Conservation (phyloP, 2,797 vertebrate genomes). For the Brachymystax lenok region DNA sequence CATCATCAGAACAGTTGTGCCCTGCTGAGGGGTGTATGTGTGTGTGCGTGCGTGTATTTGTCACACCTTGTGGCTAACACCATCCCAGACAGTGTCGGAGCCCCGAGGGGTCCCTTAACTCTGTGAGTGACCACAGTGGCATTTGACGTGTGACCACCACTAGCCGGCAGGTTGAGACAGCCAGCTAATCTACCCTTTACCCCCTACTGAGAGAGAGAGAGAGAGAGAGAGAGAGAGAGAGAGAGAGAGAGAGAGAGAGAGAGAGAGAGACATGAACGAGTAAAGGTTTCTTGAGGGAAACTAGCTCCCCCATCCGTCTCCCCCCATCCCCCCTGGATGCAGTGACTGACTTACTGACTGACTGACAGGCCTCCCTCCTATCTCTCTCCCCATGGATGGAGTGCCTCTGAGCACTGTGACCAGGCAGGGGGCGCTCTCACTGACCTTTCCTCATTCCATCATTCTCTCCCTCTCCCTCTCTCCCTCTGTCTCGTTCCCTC, state of each 20-base stretch:
- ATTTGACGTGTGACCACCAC: conserved; percentile 73
- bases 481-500: conserved; percentile 38
- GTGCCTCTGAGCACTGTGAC: conserved; percentile 65
- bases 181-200: conserved; percentile 76
- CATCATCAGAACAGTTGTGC: not conserved
- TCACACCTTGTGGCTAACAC: conserved; percentile 48
- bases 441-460: conserved; percentile 43
- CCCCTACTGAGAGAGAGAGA: conserved; percentile 8
- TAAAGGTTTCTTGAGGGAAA: conserved; percentile 67
- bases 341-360: conserved; percentile 66
- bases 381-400: conserved; percentile 53
- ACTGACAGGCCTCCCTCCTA: conserved; percentile 71
- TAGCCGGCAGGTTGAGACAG: conserved; percentile 61
- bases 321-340: conserved; percentile 54
- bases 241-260: conserved; percentile 9
- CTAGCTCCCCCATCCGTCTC: conserved; percentile 47
- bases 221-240: conserved; percentile 4
- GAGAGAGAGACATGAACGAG: conserved; percentile 6
- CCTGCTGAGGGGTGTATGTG: not conserved
- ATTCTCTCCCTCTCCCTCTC: conserved; percentile 44
- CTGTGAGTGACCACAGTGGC: conserved; percentile 75
- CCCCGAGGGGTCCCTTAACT: conserved; percentile 50
- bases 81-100: conserved; percentile 13
- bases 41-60: not conserved
- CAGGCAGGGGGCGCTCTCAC: conserved; percentile 59